Base-by-base conservation (phyloP, 2,888 invertebrate species). In the Branchipolynoe longqiensis region DNA sequence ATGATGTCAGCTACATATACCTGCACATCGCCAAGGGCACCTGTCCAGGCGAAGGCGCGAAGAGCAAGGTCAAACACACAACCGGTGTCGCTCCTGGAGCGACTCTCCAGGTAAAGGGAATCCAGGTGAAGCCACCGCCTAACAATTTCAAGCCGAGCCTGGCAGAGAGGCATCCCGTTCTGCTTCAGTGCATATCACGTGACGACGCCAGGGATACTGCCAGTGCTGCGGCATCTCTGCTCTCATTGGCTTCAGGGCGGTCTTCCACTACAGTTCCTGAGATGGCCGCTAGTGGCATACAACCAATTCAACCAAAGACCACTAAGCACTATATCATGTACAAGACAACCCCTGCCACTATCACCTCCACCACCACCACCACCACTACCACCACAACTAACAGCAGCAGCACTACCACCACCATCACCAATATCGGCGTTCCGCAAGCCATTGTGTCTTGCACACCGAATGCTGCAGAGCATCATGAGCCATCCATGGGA, bases 131-230 rank as follows among this genome's bases (percentile, higher is more conserved):
- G n/a, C n/a, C n/a, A n/a, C n/a, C n/a, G n/a, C n/a, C n/a, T n/a
- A n/a, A n/a, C n/a, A n/a, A n/a, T n/a, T n/a, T n/a, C n/a, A 62
- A 62, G 14, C 62, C 62, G 14, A 62, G 78, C 14, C 54, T 78
- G 28, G 78, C 78, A 4, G 78, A 41, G 31, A 78, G 78, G 31
- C 78, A 78, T 31, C 78, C 78, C 4, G 78, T 78, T 18, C 48
- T 78, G 25, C 48, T 78, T 18, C 78, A 31, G 25, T 78, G 28
- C 48, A 78, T 78, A 25, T 78, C 78, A 1, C 40, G 78, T 12
- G 78, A 78, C 48, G 78, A 78, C 1, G 33, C 38, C 12, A 54
- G 1, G 28, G 31, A 78, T 1, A 33, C 40, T 3, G 78, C 48
- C 0, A 33, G 48, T 1, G 48, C 48, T 8, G 41, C 78, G 28